phyloP scores from a whole-genome alignment of 2,888 invertebrate species.

The Lithophane ornitopus region DNA sequence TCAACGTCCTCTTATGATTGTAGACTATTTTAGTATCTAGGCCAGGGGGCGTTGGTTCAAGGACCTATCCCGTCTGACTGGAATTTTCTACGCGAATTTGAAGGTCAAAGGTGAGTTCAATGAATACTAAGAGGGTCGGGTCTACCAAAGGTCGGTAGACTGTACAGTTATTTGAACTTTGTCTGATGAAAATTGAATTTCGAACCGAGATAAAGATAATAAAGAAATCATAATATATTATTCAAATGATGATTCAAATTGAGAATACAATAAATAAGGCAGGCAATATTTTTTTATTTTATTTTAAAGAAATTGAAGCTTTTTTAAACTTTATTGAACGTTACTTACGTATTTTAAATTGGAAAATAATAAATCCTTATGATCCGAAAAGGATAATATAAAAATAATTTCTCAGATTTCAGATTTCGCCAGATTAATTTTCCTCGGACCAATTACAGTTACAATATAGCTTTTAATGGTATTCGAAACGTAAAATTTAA shows the following conservation, averaged over 20 bases:
- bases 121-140: slow-evolving; percentile 10
- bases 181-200: slow-evolving; percentile 28
- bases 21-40: slow-evolving; percentile 31
- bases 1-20: slow-evolving; percentile 17
- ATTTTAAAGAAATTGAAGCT: not conserved
- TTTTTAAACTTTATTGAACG: slow-evolving; percentile 13
- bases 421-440: not conserved
- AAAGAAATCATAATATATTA: slow-evolving; percentile 3
- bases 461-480: not conserved
- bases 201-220: not conserved
- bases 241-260: slow-evolving; percentile 1
- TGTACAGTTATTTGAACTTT: slow-evolving; percentile 27
- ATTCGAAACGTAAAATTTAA: not conserved
- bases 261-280: slow-evolving; percentile 4
- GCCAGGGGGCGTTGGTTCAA: slow-evolving; percentile 37
- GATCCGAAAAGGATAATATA: not conserved
- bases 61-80: slow-evolving; percentile 32
- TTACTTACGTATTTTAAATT: not conserved
- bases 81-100: slow-evolving; percentile 31
- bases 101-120: slow-evolving; percentile 43
- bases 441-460: not conserved
- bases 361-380: not conserved
- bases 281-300: not conserved
- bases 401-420: not conserved
- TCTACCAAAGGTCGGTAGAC: slow-evolving; percentile 23